These are phyloP conservation scores for Aricia agestis DNA, from an alignment of 1,140 invertebrate genomes.

Conservation along the genomic window DNA sequence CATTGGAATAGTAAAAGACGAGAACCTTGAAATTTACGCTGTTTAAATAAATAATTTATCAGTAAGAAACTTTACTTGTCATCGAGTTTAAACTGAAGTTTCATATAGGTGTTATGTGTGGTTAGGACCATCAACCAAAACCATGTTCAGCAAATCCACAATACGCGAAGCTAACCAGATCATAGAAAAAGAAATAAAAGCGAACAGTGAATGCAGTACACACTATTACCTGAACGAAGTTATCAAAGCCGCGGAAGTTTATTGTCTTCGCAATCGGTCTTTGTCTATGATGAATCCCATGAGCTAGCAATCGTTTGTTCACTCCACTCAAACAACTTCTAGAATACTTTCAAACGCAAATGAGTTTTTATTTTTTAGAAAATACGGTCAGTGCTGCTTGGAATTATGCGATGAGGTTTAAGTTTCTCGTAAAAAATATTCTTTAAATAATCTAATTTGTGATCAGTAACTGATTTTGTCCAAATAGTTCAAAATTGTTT, in stretches of 20 bases:
- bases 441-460: no score
- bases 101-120: no score
- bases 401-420: no score
- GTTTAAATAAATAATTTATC: no score
- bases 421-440: no score
- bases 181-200: background rate
- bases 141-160: background rate
- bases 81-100: no score
- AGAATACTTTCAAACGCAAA: background rate
- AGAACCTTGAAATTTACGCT: no score
- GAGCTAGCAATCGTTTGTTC: background rate
- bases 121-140: background rate
- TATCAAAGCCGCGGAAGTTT: background rate
- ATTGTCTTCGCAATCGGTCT: background rate
- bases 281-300: slow-evolving; percentile 3
- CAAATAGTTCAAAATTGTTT: no score
- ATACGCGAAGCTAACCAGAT: background rate
- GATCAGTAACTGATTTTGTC: no score
- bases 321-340: background rate
- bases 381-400: background rate
- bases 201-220: background rate
- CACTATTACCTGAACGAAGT: background rate
- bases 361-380: background rate
- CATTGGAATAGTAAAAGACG: no score
- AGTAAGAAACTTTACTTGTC: no score